Base-by-base conservation (phyloP, 2,797 vertebrate species). In the Mormyrus proboscirostris region DNA sequence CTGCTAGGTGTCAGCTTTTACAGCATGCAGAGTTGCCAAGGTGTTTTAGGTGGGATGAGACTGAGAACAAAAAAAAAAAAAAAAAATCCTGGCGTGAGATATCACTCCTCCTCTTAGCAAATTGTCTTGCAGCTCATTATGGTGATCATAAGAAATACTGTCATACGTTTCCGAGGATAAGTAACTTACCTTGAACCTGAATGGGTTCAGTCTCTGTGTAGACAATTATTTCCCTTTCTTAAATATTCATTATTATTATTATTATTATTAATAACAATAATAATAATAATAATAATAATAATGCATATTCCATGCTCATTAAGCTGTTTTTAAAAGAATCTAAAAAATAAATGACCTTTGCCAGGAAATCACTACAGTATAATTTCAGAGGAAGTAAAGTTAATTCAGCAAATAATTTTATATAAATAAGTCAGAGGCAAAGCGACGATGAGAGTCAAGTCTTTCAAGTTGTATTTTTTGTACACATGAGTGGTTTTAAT, bases 401-500 rank as follows among this genome's bases (percentile, higher is more conserved):
- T 51, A 29, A 29, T 86, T 57, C 10, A 55, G 50, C 57, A 55
- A 86, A 86, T 16, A 16, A 55, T 57, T 86, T 53, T 57, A 59
- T 69, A 33, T 33, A 53, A 86, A 14, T 14, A 59, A 55, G 3
- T 22, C 51, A 44, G 53, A 87, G 33, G 6, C 16, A 87, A 59
- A 86, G 85, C 14, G 19, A 9, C 8, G 5, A 33, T 41, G 29
- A 33, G 50, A 57, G 85, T 22, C 7, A 25, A 44, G 38, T 10
- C 25, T 57, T 86, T 86, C 10, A 38, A 87, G 57, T 6, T 9
- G 38, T 7, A 10, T 10, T 53, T 51, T 51, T 16, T 33, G 29
- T 7, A 87, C 19, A 57, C 51, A 88, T 49, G 86, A 65, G 51
- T 65, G 86, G 86, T 2, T 65, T 88, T 47, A 41, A 65, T 88